phyloP scores from a whole-genome alignment of 2,797 vertebrate species.

The Gallinago stenura region DNA sequence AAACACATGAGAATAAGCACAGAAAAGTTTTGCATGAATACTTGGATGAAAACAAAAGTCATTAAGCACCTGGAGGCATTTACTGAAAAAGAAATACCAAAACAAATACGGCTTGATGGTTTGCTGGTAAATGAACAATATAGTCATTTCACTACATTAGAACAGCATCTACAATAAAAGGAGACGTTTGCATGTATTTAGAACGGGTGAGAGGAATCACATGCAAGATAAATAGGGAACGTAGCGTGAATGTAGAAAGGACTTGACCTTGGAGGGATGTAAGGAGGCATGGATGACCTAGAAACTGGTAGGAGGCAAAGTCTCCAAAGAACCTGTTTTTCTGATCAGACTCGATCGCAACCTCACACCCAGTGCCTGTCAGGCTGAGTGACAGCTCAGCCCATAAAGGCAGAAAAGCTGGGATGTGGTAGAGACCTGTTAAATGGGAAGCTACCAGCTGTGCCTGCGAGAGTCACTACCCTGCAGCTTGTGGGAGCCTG shows the following conservation, averaged over 20 bases:
- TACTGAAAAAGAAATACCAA: neutral
- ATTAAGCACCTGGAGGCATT: conserved; percentile 32
- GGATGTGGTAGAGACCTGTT: neutral
- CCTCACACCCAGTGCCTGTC: neutral
- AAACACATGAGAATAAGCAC: conserved; percentile 19
- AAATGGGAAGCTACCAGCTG: neutral
- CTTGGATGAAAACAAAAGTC: conserved; percentile 1
- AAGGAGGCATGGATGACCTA: neutral
- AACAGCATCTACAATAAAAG: neutral
- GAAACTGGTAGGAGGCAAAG: neutral
- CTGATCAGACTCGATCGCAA: neutral
- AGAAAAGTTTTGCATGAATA: neutral
- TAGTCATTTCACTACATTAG: neutral
- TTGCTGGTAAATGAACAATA: neutral
- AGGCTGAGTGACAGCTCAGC: neutral
- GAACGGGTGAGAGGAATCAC: neutral
- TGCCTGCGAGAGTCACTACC: neutral
- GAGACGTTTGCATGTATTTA: neutral
- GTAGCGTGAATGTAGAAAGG: neutral
- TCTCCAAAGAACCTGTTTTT: neutral
- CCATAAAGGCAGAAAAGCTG: neutral
- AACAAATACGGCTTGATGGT: neutral
- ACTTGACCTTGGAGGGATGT: neutral
- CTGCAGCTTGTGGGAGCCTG: neutral
- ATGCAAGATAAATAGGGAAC: neutral